Percentiles rank a stretch among this genome's conserved stretches.
These are phyloP conservation scores for Pristionchus entomophagus DNA, from an alignment of 2,888 invertebrate species.

Conservation along the genomic window DNA sequence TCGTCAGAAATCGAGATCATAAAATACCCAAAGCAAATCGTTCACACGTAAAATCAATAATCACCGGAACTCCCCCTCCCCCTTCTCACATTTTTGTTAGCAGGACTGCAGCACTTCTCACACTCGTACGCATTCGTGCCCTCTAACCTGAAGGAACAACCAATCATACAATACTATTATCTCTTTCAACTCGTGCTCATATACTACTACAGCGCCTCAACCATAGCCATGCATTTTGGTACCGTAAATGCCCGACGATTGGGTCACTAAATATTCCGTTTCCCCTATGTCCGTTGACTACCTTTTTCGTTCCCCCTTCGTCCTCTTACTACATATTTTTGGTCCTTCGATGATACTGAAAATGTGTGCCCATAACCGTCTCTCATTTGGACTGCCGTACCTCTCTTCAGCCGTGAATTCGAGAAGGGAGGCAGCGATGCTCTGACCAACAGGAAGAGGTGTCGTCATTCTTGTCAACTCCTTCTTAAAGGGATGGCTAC, in stretches of 20 bases:
- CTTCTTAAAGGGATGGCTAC: constrained; percentile 25
- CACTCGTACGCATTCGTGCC: constrained; percentile 95
- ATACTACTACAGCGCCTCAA: too few species aligned
- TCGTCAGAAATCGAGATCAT: neutral
- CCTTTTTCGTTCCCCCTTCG: too few species aligned
- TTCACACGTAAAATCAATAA: neutral
- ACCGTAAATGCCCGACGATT: too few species aligned
- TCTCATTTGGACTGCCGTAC: constrained; percentile 36
- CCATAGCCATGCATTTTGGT: too few species aligned
- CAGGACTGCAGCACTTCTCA: constrained; percentile 82
- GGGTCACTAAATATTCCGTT: too few species aligned
- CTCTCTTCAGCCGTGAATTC: constrained; percentile 51
- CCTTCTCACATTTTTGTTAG: constrained; percentile 53
- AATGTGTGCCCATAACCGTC: neutral
- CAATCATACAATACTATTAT: too few species aligned
- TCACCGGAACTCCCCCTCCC: neutral
- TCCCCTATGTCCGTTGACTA: too few species aligned
- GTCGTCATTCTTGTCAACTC: constrained; percentile 19
- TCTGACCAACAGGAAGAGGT: constrained; percentile 37
- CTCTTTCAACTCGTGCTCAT: too few species aligned
- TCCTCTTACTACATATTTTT: too few species aligned
- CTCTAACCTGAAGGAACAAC: constrained; percentile 77
- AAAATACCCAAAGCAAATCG: neutral
- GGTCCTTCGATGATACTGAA: too few species aligned
- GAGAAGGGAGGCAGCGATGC: constrained; percentile 49